Conservation (phyloP, 2,888 invertebrate genomes). For the Cremastinae sp. region DNA sequence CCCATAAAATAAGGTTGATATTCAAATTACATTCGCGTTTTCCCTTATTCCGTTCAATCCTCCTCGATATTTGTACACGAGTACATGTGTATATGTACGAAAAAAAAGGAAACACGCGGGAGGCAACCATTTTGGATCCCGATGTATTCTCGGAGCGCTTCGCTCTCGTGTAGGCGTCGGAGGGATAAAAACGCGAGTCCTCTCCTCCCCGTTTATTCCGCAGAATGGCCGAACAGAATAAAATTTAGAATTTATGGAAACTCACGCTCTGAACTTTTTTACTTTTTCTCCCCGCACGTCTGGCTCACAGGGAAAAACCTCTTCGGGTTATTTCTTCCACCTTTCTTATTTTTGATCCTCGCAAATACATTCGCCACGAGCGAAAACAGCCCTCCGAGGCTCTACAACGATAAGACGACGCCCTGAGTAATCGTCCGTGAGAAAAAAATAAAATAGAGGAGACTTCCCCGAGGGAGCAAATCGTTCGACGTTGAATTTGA, state of each 20-base stretch:
- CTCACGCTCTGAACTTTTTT: conserved; percentile 34
- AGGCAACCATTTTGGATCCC: conserved; percentile 58
- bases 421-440: conserved; percentile 55
- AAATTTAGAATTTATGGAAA: conserved; percentile 79
- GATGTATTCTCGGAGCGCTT: conserved; percentile 40
- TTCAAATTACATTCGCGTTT: conserved; percentile 70
- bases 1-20: conserved; percentile 72
- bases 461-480: conserved; percentile 5
- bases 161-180: conserved; percentile 30
- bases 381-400: conserved; percentile 55
- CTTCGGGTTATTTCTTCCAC: conserved; percentile 26
- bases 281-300: conserved; percentile 4
- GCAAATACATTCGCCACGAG: conserved; percentile 36
- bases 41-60: conserved; percentile 33
- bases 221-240: conserved; percentile 71
- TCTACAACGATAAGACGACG: conserved; percentile 48
- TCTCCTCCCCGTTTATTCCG: conserved; percentile 13
- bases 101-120: conserved; percentile 7
- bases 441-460: conserved; percentile 20
- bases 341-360: conserved; percentile 24
- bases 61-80: conserved; percentile 1
- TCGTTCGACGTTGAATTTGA: conserved; percentile 68
- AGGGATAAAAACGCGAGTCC: conserved; percentile 64
- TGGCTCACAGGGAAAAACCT: conserved; percentile 30
- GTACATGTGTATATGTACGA: conserved; percentile 41